Evolutionary conservation across 2,113 vertebrate genomes (phyloP).

Genomic region (Mystacornis crossleyi): DNA sequence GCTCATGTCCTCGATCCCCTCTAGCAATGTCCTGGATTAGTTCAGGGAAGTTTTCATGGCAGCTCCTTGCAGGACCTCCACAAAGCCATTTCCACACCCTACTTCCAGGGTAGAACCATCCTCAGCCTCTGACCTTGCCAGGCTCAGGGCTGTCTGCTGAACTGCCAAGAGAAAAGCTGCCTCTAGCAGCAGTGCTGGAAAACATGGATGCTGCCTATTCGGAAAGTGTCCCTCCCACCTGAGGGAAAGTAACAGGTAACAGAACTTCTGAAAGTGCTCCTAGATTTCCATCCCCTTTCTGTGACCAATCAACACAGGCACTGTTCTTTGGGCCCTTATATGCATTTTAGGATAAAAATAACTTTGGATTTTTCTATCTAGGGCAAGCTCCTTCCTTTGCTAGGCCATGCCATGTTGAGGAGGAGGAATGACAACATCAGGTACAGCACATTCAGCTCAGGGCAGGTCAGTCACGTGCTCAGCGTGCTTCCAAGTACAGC

Average conservation of each 20-base stretch:
- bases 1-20: not conserved
- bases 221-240: not conserved
- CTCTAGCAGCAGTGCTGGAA: not conserved
- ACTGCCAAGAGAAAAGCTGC: not conserved
- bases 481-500: conserved; percentile 23
- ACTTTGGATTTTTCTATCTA: not conserved
- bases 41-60: not conserved
- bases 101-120: not conserved
- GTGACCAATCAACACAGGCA: not conserved
- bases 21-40: not conserved
- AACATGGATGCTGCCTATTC: not conserved
- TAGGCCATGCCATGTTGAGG: not conserved
- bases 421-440: conserved; percentile 38
- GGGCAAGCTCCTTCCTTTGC: conserved; percentile 17
- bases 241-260: not conserved
- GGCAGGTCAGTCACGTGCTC: conserved; percentile 20
- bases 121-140: not conserved
- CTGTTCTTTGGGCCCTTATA: not conserved
- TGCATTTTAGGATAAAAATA: not conserved
- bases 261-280: not conserved
- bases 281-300: not conserved
- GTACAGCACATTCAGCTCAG: conserved; percentile 36
- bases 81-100: not conserved
- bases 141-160: not conserved
- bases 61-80: not conserved